phyloP scores from a whole-genome alignment of 30 jellyfish, hydroid and myxozoan genomes.

The Hydra vulgaris region DNA sequence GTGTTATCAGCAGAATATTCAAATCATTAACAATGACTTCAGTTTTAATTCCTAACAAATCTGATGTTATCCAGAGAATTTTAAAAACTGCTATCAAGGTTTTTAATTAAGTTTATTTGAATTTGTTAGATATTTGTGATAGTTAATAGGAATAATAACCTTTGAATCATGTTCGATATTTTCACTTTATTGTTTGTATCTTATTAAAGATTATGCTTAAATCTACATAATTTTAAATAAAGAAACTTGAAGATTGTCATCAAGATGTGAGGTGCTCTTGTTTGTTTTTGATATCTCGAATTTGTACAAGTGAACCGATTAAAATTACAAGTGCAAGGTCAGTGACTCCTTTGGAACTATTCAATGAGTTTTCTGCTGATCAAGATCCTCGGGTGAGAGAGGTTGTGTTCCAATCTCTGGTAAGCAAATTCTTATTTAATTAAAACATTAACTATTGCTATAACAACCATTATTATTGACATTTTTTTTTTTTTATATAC shows the following conservation, averaged over 20 bases:
- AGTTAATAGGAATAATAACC: too few species aligned
- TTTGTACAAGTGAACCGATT: constrained; percentile 58
- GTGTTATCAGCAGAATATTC: constrained; percentile 13
- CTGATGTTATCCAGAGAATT: constrained; percentile 59
- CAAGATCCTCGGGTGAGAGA: constrained; percentile 93
- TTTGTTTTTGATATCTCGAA: constrained; percentile 39
- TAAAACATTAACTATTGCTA: not conserved
- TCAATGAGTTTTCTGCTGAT: constrained; percentile 65
- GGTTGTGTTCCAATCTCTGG: constrained; percentile 68
- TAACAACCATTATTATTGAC: not conserved
- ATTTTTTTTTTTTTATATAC: not conserved
- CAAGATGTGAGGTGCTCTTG: constrained; percentile 73
- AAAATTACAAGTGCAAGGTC: constrained; percentile 54
- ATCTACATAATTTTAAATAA: not conserved
- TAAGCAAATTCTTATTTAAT: constrained; percentile 15
- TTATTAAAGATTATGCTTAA: too few species aligned
- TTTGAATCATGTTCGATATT: too few species aligned
- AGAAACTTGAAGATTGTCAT: constrained; percentile 62
- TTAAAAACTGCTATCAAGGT: constrained; percentile 64
- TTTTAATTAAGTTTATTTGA: not conserved
- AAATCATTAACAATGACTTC: constrained; percentile 11
- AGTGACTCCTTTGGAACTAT: constrained; percentile 53
- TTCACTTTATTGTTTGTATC: too few species aligned
- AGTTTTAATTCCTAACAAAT: constrained; percentile 10
- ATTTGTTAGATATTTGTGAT: too few species aligned